phyloP scores from a whole-genome alignment of 2,113 vertebrate species.

The Ptyas mucosa region DNA sequence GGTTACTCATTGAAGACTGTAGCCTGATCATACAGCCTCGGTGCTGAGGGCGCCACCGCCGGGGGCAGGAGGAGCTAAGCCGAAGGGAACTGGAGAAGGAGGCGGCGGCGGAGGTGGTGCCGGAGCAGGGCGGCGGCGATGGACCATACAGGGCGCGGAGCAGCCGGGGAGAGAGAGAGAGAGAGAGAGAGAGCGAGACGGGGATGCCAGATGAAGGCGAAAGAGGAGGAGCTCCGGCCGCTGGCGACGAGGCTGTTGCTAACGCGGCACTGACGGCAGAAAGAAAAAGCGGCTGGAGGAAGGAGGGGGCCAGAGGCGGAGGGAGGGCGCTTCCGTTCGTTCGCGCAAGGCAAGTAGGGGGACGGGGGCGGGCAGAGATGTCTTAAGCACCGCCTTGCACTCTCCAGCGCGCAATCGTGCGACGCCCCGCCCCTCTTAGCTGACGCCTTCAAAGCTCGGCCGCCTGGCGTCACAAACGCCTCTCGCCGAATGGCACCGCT shows the following conservation, averaged over 20 bases:
- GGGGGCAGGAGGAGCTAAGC: slow-evolving; percentile 56
- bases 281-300: slow-evolving; percentile 13
- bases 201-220: background rate
- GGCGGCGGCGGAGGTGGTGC: slow-evolving; percentile 44
- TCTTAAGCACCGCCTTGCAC: slow-evolving; percentile 18
- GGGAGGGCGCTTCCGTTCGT: slow-evolving; percentile 12
- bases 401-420: background rate
- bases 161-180: background rate
- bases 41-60: slow-evolving; percentile 68
- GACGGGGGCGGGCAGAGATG: slow-evolving; percentile 2
- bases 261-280: slow-evolving; percentile 14
- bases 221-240: background rate
- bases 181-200: background rate
- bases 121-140: slow-evolving; percentile 32
- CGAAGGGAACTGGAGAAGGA: slow-evolving; percentile 50
- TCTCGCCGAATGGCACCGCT: background rate
- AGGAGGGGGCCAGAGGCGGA: background rate
- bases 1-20: slow-evolving; percentile 99
- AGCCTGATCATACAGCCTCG: slow-evolving; percentile 97
- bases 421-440: background rate
- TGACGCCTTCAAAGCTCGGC: background rate
- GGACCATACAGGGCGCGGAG: slow-evolving; percentile 43
- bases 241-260: background rate
- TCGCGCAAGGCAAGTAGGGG: slow-evolving; percentile 8
- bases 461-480: slow-evolving; percentile 10